Conservation (phyloP, 2,797 vertebrate species). For the Pangasius krempfi region DNA sequence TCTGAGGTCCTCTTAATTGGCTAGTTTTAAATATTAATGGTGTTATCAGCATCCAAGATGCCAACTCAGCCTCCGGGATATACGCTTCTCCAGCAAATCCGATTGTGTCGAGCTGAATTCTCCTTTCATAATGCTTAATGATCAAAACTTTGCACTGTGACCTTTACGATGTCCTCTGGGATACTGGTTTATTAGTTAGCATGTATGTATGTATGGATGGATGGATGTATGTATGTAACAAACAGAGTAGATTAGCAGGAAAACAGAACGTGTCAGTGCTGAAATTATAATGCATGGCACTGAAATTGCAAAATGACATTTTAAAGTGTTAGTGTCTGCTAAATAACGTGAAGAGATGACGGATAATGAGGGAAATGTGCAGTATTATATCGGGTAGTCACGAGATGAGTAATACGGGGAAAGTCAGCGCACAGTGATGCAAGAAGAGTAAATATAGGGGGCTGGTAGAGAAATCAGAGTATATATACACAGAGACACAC, state of each 20-base stretch:
- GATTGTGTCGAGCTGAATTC: neutral
- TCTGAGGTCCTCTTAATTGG: slow-evolving; percentile 29
- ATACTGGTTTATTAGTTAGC: neutral
- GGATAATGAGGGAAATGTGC: neutral
- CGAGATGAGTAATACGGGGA: neutral
- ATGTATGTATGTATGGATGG: too few species aligned
- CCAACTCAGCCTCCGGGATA: slow-evolving; percentile 8
- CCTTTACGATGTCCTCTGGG: neutral
- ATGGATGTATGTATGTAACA: neutral
- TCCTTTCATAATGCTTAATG: neutral
- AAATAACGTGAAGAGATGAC: neutral
- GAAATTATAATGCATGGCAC: neutral
- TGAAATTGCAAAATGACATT: neutral
- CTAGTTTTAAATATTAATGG: slow-evolving; percentile 40
- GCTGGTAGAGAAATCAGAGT: neutral
- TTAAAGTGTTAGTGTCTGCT: neutral
- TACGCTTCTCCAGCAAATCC: neutral
- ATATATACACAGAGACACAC: too few species aligned
- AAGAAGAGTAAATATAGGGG: slow-evolving; percentile 15
- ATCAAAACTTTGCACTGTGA: slow-evolving; percentile 10
- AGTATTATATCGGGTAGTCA: neutral
- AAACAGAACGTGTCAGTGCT: neutral
- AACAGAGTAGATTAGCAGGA: neutral
- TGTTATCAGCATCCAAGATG: slow-evolving; percentile 43
- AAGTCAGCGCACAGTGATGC: slow-evolving; percentile 6